Base-by-base conservation (phyloP, 1,140 invertebrate species). In the Diploscapter pachys region DNA sequence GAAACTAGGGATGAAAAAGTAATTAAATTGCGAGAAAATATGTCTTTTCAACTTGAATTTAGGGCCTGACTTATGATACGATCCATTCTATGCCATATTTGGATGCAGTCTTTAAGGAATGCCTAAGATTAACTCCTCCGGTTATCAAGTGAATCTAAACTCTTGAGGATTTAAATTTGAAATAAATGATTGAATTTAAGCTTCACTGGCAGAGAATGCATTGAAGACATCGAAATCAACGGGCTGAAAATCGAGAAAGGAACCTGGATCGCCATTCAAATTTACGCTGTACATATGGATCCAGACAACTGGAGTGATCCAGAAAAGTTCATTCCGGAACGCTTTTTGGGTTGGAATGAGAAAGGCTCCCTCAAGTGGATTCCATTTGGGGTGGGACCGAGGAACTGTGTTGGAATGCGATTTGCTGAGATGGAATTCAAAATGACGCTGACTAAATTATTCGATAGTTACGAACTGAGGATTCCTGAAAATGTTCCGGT, bases 361-460 rank as follows among this genome's bases (percentile, higher is more conserved):
- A 76, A 80, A 9, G 63, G 87, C 48, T 83, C 85, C 4, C 83
- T 85, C 56, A 77, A 83, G 0, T 89, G 83, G 76, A 63, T 88
- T 2, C 87, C 89, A 4, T 90, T 90, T 80, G 89, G 89, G n/a
- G 78, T 80, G 11, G 89, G 89, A 6, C 89, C 88, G 4, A 77
- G 89, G 52, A 86, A 86, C 76, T 90, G 89, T 75, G 83, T 89
- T 31, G 91, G 90, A 63, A 88, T 88, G 84, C 87, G 91, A 56
- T 90, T 92, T 67, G 91, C 90, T 3, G 72, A 90, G 4, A 79
- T 92, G 69, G 89, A 91, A 82, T 88, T 89, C 0, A 92, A 92
- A 86, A 79, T 91, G 61, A 90, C 90, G 3, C 51, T 89, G 63
- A 66, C 68, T 4, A 74, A 69, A 63, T 48, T 74, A 9, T 4